Base-by-base conservation (phyloP, 2,797 vertebrate species). In the Todus mexicanus region DNA sequence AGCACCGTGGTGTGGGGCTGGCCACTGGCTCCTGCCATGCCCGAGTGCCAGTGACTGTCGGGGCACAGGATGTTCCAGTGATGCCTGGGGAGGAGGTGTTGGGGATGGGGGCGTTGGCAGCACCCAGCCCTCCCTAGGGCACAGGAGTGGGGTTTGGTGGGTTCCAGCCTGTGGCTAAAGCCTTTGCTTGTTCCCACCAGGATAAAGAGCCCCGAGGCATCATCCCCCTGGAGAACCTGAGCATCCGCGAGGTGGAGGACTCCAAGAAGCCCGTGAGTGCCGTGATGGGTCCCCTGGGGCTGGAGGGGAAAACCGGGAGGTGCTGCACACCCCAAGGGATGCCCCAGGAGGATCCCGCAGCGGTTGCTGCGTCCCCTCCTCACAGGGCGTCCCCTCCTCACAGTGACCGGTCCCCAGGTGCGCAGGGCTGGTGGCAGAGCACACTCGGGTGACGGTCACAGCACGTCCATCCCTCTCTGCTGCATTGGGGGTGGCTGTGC, bases 131-230 rank as follows among this genome's bases (percentile, higher is more conserved):
- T 40, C 43, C 69, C 20, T 7, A 17, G 29, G 27, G 40, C 26
- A 6, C 1, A 1, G 1, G 3, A n/a, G 10, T 11, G 33, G 47
- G 43, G 13, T 23, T 25, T 29, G 43, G 69, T 13, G 3, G 20
- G 33, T 40, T 40, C n/a, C 12, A 8, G 26, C 59, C 56, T n/a
- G 23, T 27, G 11, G 38, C 87, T 91, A 8, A 92, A 42, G 14
- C 12, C 56, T 73, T 63, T 65, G 51, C 59, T 45, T 23, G 40
- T 22, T 37, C 10, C 1, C 57, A 50, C 20, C 78, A 99, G 99
- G 99, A 99, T 86, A 99, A 99, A 95, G 99, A 99, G 96, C 99
- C 99, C 21, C 98, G 99, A 63, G 99, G 99, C 50, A 99, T 99
- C 88, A 99, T 99, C 90, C 99, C 99, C 1, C 81, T 99, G 89